Evolutionary conservation across 1,140 invertebrate genomes (phyloP), one percentile per base, ranked within the genome.

Genomic region (Leptinotarsa lineolata): DNA sequence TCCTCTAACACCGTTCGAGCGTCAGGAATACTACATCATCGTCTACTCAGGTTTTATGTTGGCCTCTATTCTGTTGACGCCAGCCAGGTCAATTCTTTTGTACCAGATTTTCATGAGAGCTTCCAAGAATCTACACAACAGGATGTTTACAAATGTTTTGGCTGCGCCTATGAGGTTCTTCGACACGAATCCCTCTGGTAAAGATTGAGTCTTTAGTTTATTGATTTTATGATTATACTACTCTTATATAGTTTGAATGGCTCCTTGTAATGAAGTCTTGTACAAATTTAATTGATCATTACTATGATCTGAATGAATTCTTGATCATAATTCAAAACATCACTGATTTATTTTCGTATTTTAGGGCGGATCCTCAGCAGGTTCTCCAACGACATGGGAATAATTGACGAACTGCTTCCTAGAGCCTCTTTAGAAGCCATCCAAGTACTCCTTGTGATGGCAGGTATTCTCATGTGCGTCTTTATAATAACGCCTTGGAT

Each of bases 401-500:
- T 91, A 1, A 90, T 97, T 77, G 96, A 97, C 82, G 96, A 98
- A 84, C 81, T 92, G 1, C 84, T 98, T n/a, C 96, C 96, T 65
- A 86, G 87, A 63, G 88, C 90, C 16, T 88, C 92, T 68, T 87
- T 95, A 69, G 95, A 97, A 82, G 91, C 93, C 68, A 86, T 94
- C 2, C 89, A 91, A 80, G 88, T 92, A 11, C 89, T 89, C 64
- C 81, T 92, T 13, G 87, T 89, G 59, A 78, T 82, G 77, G 63
- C 68, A 18, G 81, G 81, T 68, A 82, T 82, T 74, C 78, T 89
- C 2, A 80, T 90, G 6, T 87, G 95, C 8, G 90, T 94, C 1
- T 91, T 90, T 20, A 87, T 91, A 0, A 88, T 94, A 0, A 92
- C 94, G 78, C 89, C 91, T 0, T 91, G 90, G 85, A 91, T 96